Conservation (phyloP, 2,797 vertebrate species). For the Lindbergichthys nudifrons region DNA sequence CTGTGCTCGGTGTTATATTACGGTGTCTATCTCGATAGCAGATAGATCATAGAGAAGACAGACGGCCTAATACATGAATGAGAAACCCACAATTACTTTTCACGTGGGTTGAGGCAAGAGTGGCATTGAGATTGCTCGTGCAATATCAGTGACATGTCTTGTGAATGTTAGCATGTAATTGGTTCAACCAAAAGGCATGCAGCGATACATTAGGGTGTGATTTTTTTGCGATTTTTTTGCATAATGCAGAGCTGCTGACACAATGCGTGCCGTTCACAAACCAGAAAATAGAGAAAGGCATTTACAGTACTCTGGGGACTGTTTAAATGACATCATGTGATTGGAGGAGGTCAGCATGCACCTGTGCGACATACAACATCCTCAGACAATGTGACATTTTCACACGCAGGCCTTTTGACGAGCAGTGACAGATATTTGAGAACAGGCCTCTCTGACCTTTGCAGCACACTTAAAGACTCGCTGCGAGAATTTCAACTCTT, state of each 20-base stretch:
- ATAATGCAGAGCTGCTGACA: constrained; percentile 56
- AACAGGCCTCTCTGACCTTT: constrained; percentile 70
- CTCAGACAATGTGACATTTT: constrained; percentile 87
- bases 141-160: constrained; percentile 67
- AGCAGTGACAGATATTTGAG: constrained; percentile 63
- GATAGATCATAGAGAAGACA: constrained; percentile 77
- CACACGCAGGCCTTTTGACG: constrained; percentile 50
- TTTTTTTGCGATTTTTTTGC: constrained; percentile 41
- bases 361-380: constrained; percentile 76
- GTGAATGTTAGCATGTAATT: constrained; percentile 80
- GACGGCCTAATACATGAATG: constrained; percentile 74
- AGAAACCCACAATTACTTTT: constrained; percentile 80
- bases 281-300: constrained; percentile 72
- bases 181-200: constrained; percentile 61
- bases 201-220: constrained; percentile 47
- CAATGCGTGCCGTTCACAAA: constrained; percentile 74
- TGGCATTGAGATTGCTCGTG: constrained; percentile 59
- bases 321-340: constrained; percentile 77
- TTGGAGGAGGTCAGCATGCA: constrained; percentile 65
- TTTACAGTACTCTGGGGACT: constrained; percentile 75
- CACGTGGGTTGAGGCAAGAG: constrained; percentile 69
- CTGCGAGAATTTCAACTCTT: constrained; percentile 59
- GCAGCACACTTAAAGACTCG: constrained; percentile 43
- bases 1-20: constrained; percentile 70
- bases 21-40: constrained; percentile 73